Conservation (phyloP, 2,113 vertebrate species). For the Leiothrix lutea region DNA sequence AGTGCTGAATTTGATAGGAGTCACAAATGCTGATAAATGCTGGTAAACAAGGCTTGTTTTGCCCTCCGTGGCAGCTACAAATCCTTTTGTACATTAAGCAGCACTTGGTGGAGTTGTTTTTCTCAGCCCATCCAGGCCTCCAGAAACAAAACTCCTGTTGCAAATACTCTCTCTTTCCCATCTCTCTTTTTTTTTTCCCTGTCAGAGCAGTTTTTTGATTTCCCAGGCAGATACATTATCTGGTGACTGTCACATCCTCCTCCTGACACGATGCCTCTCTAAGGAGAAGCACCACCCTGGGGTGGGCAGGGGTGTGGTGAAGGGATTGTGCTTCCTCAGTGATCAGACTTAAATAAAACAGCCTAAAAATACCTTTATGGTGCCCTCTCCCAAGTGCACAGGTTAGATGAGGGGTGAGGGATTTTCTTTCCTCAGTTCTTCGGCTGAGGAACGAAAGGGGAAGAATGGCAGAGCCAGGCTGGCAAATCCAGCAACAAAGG, state of each 20-base stretch:
- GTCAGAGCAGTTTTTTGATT: slow-evolving; percentile 30
- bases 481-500: neutral
- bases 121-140: neutral
- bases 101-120: neutral
- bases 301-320: neutral
- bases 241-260: neutral
- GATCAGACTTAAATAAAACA: neutral
- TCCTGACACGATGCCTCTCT: neutral
- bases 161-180: neutral
- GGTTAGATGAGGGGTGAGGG: neutral
- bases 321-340: neutral
- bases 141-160: neutral
- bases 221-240: slow-evolving; percentile 26
- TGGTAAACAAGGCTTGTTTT: neutral
- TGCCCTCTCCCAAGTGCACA: neutral
- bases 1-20: neutral
- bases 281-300: neutral
- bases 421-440: neutral
- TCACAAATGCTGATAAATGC: neutral
- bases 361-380: neutral
- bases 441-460: neutral
- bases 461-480: neutral
- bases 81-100: neutral
- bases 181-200: neutral
- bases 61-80: neutral